A percentile compares a stretch with the other conserved stretches of the same genome.
Conservation (phyloP, 2,888 invertebrate species). For the Dascillus cervinus region DNA sequence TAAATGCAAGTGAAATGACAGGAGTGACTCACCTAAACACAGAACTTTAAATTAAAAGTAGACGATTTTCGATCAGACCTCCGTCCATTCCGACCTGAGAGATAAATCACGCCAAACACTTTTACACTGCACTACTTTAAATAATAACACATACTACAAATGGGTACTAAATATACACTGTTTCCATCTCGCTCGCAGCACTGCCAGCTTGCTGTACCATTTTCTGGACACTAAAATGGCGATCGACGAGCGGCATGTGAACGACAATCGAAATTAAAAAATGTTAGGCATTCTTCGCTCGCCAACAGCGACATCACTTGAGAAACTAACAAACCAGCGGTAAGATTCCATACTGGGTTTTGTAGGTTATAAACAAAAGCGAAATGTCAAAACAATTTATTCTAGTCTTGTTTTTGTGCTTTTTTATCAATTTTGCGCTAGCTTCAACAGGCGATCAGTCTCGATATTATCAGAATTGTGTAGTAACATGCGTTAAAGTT, state of each 20-base stretch:
- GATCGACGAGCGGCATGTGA: constrained; percentile 3
- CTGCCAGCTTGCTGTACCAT: constrained; percentile 4
- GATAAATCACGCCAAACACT: constrained; percentile 29
- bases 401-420: too few relatives aligned
- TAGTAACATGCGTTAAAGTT: constrained; percentile 41
- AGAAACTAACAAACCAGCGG: too few relatives aligned
- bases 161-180: constrained; percentile 34
- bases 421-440: constrained; percentile 6
- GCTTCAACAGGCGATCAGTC: constrained; percentile 48
- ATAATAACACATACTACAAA: constrained; percentile 30
- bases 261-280: background rate
- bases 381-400: too few relatives aligned
- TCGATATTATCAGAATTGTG: constrained; percentile 48
- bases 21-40: constrained; percentile 20
- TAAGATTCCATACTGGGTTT: too few relatives aligned
- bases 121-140: constrained; percentile 29
- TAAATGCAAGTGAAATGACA: constrained; percentile 12
- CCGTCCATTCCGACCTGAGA: constrained; percentile 29
- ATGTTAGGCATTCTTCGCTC: background rate
- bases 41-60: constrained; percentile 24
- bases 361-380: too few relatives aligned
- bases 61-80: constrained; percentile 21
- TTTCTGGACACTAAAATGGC: constrained; percentile 13
- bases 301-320: background rate
- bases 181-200: constrained; percentile 32